Evolutionary conservation across 2,888 invertebrate species (phyloP).

Genomic region (Nysson spinosus): DNA sequence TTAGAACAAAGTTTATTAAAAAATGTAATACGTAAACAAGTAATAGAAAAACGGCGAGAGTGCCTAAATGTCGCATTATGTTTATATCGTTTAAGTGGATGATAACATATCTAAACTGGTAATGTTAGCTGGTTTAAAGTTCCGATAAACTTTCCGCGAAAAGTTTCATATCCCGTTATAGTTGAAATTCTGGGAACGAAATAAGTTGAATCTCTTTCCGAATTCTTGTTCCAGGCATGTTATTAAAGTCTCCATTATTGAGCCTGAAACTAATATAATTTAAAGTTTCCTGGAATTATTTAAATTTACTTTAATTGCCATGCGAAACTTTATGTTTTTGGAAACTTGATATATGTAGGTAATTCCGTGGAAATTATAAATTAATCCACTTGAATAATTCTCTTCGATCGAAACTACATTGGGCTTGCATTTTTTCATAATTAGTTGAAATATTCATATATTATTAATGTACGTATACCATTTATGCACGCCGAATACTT

Average conservation of each 20-base stretch:
- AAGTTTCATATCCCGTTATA: not conserved
- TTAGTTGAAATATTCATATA: too few species aligned
- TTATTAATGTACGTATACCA: too few species aligned
- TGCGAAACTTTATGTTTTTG: too few species aligned
- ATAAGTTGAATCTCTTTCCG: not conserved
- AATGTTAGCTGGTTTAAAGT: slow-evolving; percentile 30
- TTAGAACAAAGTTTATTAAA: too few species aligned
- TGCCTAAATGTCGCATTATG: slow-evolving; percentile 33
- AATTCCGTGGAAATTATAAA: too few species aligned
- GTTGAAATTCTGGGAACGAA: slow-evolving; percentile 15
- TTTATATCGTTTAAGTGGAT: slow-evolving; percentile 22
- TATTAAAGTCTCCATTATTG: not conserved
- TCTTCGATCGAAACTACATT: too few species aligned
- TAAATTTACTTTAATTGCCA: too few species aligned
- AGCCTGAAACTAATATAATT: not conserved
- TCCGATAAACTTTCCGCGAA: slow-evolving; percentile 22
- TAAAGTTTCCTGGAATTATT: not conserved
- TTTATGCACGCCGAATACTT: too few species aligned
- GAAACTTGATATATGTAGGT: too few species aligned
- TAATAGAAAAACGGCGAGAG: slow-evolving; percentile 7
- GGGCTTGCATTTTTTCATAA: too few species aligned
- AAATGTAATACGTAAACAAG: not conserved
- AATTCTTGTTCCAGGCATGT: not conserved
- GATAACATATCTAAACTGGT: slow-evolving; percentile 28
- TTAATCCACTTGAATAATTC: too few species aligned